Evolutionary conservation across 2,888 invertebrate species (phyloP), one percentile per base, ranked within the genome.

Genomic region (Mesoligia furuncula): DNA sequence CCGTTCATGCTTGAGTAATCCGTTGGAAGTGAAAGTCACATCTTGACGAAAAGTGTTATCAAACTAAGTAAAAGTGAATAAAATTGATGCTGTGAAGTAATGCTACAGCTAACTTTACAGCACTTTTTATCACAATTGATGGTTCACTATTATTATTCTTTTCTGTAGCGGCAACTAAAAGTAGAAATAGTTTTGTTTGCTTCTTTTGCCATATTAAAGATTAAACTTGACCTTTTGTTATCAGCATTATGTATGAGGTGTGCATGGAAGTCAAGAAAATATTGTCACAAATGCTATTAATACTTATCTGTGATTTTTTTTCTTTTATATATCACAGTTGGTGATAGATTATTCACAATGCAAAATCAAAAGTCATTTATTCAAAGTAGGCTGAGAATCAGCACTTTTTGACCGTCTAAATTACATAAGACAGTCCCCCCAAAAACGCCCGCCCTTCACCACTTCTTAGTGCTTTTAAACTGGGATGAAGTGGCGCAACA

Each of bases 21-120:
- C 45, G 2, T 73, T 69, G 39, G 73, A 79, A 81, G 84, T 15
- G 72, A 81, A 81, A 82, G 85, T 68, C 36, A 11, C 13, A n/a
- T 59, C 73, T 36, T 62, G 24, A 15, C 9, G 20, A 42, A 17
- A 36, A 79, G n/a, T 59, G 42, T 27, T 61, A 61, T 66, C 31
- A 68, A 76, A 59, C 15, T 51, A 4, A 48, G 27, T 69, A 64
- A 67, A 76, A 83, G 57, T 54, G 5, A 82, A 68, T 27, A 11
- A 68, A 64, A 69, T 24, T 24, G 39, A 15, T 57, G n/a, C 20
- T n/a, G 13, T 51, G 31, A 24, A 45, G 45, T 54, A 27, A 15
- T 57, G 24, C 11, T 13, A 4, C 27, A 31, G 20, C 17, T 51
- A 24, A 51, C 1, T 65, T 20, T 20, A 13, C 7, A 51, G 0